A percentile compares a stretch with the other conserved stretches of the same genome.
phyloP scores from a whole-genome alignment of 2,888 invertebrate genomes.

The Eulithis prunata region DNA sequence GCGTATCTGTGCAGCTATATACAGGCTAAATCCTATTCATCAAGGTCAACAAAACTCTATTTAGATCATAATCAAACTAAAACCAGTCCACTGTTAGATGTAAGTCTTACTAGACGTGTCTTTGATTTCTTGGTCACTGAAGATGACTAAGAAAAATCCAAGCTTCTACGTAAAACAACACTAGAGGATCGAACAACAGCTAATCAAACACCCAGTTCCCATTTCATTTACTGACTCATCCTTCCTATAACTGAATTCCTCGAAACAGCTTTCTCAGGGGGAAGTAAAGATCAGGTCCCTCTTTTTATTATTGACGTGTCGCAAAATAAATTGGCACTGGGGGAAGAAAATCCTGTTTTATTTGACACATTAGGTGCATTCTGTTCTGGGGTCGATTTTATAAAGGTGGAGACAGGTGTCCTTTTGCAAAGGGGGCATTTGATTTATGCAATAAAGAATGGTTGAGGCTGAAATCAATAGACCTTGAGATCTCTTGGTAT shows the following conservation, averaged over 20 bases:
- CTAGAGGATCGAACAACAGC: constrained; percentile 19
- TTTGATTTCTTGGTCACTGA: too few species aligned
- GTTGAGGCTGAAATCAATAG: not conserved
- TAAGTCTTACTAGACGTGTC: too few species aligned
- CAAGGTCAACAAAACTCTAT: too few species aligned
- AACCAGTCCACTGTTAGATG: too few species aligned
- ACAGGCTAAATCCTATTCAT: too few species aligned
- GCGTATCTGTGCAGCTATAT: too few species aligned
- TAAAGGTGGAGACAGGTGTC: constrained; percentile 40
- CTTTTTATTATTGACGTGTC: constrained; percentile 75
- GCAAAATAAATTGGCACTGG: constrained; percentile 74
- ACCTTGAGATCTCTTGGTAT: not conserved
- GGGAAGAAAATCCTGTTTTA: constrained; percentile 69
- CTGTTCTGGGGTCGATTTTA: constrained; percentile 38
- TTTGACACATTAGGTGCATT: constrained; percentile 64
- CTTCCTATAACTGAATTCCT: constrained; percentile 46
- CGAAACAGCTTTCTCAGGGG: constrained; percentile 61
- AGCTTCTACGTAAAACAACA: constrained; percentile 6
- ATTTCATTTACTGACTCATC: constrained; percentile 32
- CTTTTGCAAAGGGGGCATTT: constrained; percentile 21
- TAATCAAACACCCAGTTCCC: constrained; percentile 27
- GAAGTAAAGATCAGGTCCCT: constrained; percentile 70
- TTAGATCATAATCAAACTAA: too few species aligned
- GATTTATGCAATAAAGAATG: constrained; percentile 10
- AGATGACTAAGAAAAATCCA: too few species aligned